Evolutionary conservation across 2,888 invertebrate species (phyloP).

Genomic region (Agonopterix heracliana): DNA sequence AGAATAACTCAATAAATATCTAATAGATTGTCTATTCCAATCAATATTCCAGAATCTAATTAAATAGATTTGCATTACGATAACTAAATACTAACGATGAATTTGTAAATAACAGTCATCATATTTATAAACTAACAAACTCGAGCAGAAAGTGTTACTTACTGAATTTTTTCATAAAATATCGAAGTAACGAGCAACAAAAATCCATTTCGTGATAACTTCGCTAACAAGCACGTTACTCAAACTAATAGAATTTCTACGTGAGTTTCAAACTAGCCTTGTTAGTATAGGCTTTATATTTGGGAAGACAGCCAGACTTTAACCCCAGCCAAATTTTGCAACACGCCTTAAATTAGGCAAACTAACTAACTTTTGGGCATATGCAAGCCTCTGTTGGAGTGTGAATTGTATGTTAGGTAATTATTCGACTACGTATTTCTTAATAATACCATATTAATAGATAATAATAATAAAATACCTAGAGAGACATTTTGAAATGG

Average conservation of each 20-base stretch:
- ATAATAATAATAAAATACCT: too few species aligned
- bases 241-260: not conserved
- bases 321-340: slow-evolving; percentile 10
- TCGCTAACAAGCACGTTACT: not conserved
- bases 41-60: too few species aligned
- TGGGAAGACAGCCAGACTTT: slow-evolving; percentile 3
- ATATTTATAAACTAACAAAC: too few species aligned
- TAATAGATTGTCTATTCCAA: too few species aligned
- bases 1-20: too few species aligned
- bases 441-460: too few species aligned
- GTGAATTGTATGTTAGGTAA: not conserved
- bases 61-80: too few species aligned
- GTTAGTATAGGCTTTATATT: slow-evolving; percentile 6
- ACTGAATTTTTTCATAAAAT: not conserved
- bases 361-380: slow-evolving; percentile 12
- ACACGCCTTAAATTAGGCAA: slow-evolving; percentile 12
- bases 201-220: too few species aligned
- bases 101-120: too few species aligned
- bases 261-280: slow-evolving; percentile 1
- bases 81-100: too few species aligned
- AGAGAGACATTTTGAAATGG: too few species aligned
- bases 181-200: not conserved
- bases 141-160: not conserved
- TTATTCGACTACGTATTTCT: too few species aligned
- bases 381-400: not conserved